These are phyloP conservation scores for Hystrix brachyura DNA, from an alignment of 2,113 vertebrate genomes.

Conservation along the genomic window DNA sequence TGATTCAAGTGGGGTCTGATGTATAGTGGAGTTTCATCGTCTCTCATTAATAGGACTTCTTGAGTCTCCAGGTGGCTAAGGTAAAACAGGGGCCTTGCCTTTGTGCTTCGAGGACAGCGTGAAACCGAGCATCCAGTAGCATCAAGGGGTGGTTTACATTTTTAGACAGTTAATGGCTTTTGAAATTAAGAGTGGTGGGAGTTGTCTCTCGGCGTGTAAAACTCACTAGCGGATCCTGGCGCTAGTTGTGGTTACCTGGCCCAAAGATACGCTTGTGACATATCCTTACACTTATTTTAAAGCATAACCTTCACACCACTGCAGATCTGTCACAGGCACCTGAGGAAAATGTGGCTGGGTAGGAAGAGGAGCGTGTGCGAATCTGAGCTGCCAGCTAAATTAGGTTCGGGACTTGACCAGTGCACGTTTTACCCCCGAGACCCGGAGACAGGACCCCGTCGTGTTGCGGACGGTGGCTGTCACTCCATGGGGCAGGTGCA, in stretches of 20 bases:
- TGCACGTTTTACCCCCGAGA: not conserved
- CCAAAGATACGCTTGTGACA: not conserved
- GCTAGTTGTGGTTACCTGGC: not conserved
- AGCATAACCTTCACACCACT: not conserved
- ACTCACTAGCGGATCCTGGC: too few relatives aligned
- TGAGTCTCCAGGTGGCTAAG: not conserved
- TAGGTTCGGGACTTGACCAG: not conserved
- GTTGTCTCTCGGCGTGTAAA: not conserved
- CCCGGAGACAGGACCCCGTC: not conserved
- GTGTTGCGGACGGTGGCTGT: not conserved
- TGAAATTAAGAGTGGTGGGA: not conserved
- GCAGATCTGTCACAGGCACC: not conserved
- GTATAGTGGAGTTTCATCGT: not conserved
- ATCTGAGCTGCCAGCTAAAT: not conserved
- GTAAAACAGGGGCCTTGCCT: not conserved
- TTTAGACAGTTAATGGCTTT: not conserved
- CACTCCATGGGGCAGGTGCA: accelerated
- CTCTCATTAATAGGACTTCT: not conserved
- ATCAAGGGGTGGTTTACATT: not conserved
- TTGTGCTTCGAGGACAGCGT: not conserved
- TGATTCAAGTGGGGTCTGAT: not conserved
- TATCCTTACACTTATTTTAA: not conserved
- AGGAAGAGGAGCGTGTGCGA: not conserved
- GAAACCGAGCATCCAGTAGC: not conserved
- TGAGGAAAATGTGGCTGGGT: not conserved